Conservation (phyloP, 2,113 vertebrate genomes). For the Malurus melanocephalus region DNA sequence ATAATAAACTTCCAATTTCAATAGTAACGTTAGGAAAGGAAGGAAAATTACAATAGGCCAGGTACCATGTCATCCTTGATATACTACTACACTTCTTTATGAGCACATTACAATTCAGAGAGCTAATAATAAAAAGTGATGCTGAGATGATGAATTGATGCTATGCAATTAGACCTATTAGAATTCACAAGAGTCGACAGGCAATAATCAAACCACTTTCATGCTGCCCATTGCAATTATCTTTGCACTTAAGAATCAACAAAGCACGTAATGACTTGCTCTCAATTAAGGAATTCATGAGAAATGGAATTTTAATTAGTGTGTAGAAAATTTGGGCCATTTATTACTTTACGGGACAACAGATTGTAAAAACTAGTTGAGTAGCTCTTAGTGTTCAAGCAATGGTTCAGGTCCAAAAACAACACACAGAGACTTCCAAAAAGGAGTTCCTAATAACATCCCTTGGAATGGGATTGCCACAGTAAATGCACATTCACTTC, state of each 20-base stretch:
- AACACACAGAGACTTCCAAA: not conserved
- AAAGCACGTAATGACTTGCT: conserved; percentile 92
- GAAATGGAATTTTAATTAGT: conserved; percentile 84
- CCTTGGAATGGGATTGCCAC: not conserved
- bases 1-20: conserved; percentile 77
- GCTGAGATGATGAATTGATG: conserved; percentile 84
- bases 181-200: conserved; percentile 84
- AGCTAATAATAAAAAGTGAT: conserved; percentile 81
- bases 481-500: not conserved
- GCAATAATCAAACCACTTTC: conserved; percentile 90
- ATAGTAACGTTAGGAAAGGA: conserved; percentile 61
- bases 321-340: conserved; percentile 70
- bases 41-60: conserved; percentile 70
- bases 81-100: conserved; percentile 76
- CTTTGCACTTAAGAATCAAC: conserved; percentile 92
- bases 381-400: conserved; percentile 46
- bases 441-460: not conserved
- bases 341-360: conserved; percentile 78
- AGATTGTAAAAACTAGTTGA: conserved; percentile 67
- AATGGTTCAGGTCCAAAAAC: not conserved
- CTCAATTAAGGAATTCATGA: conserved; percentile 82
- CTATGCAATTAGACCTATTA: conserved; percentile 85
- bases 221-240: conserved; percentile 90
- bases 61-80: conserved; percentile 78
- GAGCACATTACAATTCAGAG: conserved; percentile 76